Conservation (phyloP, 2,113 vertebrate genomes). For the Eptesicus fuscus region DNA sequence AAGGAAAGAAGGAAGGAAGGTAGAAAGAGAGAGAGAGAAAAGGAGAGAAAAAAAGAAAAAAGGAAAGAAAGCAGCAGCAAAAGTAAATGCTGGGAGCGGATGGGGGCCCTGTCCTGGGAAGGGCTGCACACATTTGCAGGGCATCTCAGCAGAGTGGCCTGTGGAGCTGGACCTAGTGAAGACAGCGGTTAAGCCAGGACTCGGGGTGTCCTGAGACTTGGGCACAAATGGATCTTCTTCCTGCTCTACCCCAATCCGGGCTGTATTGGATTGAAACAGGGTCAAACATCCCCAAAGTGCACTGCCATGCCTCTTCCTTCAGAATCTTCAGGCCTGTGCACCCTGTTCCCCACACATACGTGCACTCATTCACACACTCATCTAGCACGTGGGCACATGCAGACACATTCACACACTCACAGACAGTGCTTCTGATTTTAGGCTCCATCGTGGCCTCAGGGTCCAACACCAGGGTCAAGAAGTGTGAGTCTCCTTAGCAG, state of each 20-base stretch:
- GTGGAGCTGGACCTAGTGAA: neutral
- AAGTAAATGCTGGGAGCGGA: neutral
- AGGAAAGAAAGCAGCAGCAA: neutral
- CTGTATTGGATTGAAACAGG: neutral
- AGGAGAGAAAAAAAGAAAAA: neutral
- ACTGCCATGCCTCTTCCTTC: neutral
- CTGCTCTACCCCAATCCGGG: too few relatives aligned
- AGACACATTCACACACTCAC: neutral
- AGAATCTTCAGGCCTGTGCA: neutral
- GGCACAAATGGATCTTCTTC: neutral
- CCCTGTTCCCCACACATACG: neutral
- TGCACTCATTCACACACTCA: neutral
- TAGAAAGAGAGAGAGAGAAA: neutral
- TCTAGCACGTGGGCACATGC: neutral
- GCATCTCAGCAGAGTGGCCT: neutral
- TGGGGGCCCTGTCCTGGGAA: neutral
- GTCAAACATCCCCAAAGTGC: neutral
- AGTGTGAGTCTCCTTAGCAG: neutral
- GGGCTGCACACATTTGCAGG: neutral
- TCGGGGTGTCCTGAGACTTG: neutral
- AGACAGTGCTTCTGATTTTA: neutral
- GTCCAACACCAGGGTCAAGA: neutral
- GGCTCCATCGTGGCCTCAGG: neutral
- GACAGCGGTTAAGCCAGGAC: neutral
- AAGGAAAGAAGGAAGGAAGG: neutral